These are phyloP conservation scores for Amia ocellicauda DNA, from an alignment of 2,113 vertebrate species.

Conservation along the genomic window DNA sequence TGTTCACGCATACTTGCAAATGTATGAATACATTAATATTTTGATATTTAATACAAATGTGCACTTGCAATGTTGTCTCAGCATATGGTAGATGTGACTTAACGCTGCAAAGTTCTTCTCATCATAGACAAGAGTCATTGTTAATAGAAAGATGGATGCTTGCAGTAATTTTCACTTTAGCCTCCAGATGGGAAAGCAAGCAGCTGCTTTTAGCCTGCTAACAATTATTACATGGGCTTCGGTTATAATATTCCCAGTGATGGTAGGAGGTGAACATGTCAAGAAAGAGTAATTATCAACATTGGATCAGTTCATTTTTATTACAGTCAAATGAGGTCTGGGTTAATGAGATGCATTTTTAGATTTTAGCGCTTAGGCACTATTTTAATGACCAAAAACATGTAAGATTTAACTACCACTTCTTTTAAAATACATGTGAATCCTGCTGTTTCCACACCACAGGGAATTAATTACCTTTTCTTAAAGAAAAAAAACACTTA, in stretches of 20 bases:
- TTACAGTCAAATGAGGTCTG: slow-evolving; percentile 7
- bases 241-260: not conserved
- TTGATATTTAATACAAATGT: too few relatives aligned
- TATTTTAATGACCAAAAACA: not conserved
- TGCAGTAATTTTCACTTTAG: slow-evolving; percentile 3
- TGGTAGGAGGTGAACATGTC: not conserved
- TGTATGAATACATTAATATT: too few relatives aligned
- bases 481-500: not conserved
- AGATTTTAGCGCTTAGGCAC: not conserved
- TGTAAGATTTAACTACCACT: not conserved
- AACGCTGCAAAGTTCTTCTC: not conserved
- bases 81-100: slow-evolving; percentile 3
- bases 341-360: slow-evolving; percentile 11
- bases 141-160: not conserved
- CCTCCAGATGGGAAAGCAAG: slow-evolving; percentile 16
- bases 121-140: not conserved
- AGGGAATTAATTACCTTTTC: not conserved
- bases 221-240: slow-evolving; percentile 2
- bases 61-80: not conserved
- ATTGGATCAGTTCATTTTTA: slow-evolving; percentile 8
- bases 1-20: too few relatives aligned
- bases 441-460: not conserved
- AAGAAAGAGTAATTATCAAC: slow-evolving; percentile 10
- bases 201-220: slow-evolving; percentile 16
- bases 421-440: not conserved